phyloP scores from a whole-genome alignment of 2,113 vertebrate genomes.

The Hemiprocne comata region DNA sequence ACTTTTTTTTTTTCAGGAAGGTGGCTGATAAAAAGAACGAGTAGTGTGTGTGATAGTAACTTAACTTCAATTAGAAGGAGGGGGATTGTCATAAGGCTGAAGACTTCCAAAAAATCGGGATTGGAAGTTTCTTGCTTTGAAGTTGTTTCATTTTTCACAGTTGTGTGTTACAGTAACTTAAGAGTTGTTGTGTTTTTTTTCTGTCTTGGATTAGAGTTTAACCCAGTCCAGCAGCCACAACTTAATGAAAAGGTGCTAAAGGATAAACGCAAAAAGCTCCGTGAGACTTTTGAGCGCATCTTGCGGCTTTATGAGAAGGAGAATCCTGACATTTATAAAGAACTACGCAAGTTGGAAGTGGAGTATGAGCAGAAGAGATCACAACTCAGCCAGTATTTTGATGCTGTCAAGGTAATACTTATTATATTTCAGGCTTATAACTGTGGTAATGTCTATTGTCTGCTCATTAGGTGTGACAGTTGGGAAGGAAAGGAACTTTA shows the following conservation, averaged over 20 bases:
- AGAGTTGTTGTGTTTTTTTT: background rate
- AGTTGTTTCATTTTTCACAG: background rate
- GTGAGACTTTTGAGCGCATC: constrained; percentile 96
- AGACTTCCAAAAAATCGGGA: background rate
- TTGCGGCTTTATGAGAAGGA: constrained; percentile 94
- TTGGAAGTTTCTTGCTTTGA: background rate
- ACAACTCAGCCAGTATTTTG: constrained; percentile 95
- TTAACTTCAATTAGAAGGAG: background rate
- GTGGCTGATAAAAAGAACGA: background rate
- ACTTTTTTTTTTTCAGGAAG: background rate
- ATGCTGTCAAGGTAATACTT: constrained; percentile 92
- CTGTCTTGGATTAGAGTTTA: constrained; percentile 84
- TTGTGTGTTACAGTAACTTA: background rate
- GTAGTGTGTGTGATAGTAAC: background rate
- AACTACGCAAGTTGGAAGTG: constrained; percentile 91
- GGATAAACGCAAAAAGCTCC: constrained; percentile 96
- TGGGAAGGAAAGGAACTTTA: background rate
- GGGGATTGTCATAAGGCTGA: background rate
- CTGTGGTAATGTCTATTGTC: background rate
- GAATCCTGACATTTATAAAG: constrained; percentile 96
- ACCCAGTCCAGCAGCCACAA: constrained; percentile 93
- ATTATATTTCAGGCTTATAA: background rate
- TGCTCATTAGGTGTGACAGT: background rate
- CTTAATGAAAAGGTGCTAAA: constrained; percentile 97
- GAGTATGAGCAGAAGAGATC: constrained; percentile 97